These are phyloP conservation scores for Drosophila insularis DNA, from an alignment of 1,140 invertebrate species.

Conservation along the genomic window DNA sequence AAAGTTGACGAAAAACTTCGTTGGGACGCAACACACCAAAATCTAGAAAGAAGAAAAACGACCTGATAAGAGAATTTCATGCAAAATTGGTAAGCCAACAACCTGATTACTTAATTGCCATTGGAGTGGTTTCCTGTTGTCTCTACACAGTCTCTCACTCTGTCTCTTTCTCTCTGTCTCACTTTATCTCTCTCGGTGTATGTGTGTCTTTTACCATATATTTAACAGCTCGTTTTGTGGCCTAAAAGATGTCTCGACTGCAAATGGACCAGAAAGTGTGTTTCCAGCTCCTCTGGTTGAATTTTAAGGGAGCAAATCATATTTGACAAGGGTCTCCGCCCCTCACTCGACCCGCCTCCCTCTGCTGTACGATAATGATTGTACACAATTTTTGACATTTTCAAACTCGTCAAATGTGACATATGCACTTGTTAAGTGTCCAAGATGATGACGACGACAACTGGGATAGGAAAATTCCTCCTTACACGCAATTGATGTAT, in stretches of 20 bases:
- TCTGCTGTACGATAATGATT: not conserved
- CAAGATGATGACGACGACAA: not conserved
- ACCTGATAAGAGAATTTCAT: slow-evolving; percentile 77
- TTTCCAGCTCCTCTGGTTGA: slow-evolving; percentile 30
- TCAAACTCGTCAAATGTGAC: slow-evolving; percentile 17
- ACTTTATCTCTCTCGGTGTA: not conserved
- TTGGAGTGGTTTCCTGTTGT: slow-evolving; percentile 17
- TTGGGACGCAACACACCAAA: slow-evolving; percentile 23
- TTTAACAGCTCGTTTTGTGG: slow-evolving; percentile 61
- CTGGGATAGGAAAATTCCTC: too few species aligned
- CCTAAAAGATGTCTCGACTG: slow-evolving; percentile 34
- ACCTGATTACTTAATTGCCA: slow-evolving; percentile 78
- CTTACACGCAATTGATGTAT: too few species aligned
- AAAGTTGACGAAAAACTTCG: slow-evolving; percentile 26
- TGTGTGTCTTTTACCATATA: slow-evolving; percentile 36
- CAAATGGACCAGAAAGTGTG: slow-evolving; percentile 53
- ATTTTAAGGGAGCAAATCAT: slow-evolving; percentile 12
- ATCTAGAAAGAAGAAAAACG: slow-evolving; percentile 55
- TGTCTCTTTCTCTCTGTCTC: slow-evolving; percentile 3
- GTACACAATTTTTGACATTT: slow-evolving; percentile 6
- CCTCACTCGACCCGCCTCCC: not conserved
- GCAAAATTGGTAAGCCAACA: slow-evolving; percentile 80
- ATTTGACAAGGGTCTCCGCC: slow-evolving; percentile 45
- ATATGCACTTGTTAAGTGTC: slow-evolving; percentile 17
- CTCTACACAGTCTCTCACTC: slow-evolving; percentile 11